Conservation (phyloP, 2,888 invertebrate genomes). For the Nemotelus nigrinus region DNA sequence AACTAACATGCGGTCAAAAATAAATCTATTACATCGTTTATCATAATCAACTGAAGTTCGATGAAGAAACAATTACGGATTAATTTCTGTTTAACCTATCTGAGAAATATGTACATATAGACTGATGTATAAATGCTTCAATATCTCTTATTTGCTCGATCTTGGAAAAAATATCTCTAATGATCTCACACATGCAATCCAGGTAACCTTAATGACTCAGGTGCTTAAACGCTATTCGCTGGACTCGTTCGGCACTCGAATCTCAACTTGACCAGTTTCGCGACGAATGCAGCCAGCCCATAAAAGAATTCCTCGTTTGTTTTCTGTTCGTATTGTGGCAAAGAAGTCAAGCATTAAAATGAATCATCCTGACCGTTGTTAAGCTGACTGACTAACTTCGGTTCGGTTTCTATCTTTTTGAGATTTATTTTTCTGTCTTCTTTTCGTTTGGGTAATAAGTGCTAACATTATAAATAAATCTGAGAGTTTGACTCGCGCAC, state of each 20-base stretch:
- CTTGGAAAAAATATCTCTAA: not conserved
- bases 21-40: too few relatives aligned
- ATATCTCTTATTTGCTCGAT: too few relatives aligned
- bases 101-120: too few relatives aligned
- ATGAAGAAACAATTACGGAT: too few relatives aligned
- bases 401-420: not conserved
- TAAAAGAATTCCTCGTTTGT: not conserved
- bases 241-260: not conserved
- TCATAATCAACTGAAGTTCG: too few relatives aligned
- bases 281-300: not conserved
- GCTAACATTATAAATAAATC: too few relatives aligned
- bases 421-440: not conserved
- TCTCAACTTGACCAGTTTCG: not conserved
- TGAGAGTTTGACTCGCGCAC: too few relatives aligned
- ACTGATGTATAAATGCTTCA: too few relatives aligned
- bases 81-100: too few relatives aligned
- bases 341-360: not conserved
- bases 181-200: constrained; percentile 23
- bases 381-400: not conserved
- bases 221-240: not conserved
- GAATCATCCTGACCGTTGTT: constrained; percentile 1
- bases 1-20: too few relatives aligned
- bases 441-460: too few relatives aligned
- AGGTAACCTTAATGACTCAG: constrained; percentile 32
- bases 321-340: not conserved